phyloP scores from a whole-genome alignment of 1,140 invertebrate species.

The Thalassaphorura encarpata region DNA sequence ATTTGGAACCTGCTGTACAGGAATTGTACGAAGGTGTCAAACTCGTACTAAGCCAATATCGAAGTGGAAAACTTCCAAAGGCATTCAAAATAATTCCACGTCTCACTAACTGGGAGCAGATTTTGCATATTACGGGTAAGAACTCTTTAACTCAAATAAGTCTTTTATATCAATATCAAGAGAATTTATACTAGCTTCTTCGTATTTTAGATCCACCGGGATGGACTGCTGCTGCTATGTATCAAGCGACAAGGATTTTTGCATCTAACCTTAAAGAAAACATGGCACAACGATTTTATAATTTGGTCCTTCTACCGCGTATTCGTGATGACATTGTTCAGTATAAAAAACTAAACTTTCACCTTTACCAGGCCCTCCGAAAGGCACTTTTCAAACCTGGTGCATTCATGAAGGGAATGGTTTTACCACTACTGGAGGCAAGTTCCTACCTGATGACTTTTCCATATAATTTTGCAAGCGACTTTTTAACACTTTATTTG shows the following conservation, averaged over 20 bases:
- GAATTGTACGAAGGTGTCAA: conserved; percentile 84
- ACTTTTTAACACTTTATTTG: conserved; percentile 1
- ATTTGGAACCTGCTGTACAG: conserved; percentile 61
- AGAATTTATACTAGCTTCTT: no score
- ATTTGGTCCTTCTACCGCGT: conserved; percentile 81
- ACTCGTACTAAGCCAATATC: conserved; percentile 68
- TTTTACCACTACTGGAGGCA: conserved; percentile 79
- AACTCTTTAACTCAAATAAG: no score
- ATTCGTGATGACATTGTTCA: conserved; percentile 90
- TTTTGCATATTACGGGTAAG: conserved; percentile 66
- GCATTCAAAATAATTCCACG: conserved; percentile 95
- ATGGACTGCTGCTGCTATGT: conserved; percentile 93
- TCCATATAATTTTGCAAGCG: not conserved
- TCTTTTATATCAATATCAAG: no score
- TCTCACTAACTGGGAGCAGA: conserved; percentile 92
- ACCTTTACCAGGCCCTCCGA: conserved; percentile 85
- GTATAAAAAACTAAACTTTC: conserved; percentile 93
- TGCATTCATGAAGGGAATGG: conserved; percentile 97
- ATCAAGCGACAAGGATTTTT: conserved; percentile 87
- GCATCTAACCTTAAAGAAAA: conserved; percentile 90
- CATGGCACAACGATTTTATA: conserved; percentile 95
- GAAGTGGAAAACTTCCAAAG: conserved; percentile 94
- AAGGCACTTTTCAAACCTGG: conserved; percentile 94
- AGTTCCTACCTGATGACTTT: conserved; percentile 25
- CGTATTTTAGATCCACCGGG: conserved; percentile 55